These are phyloP conservation scores for Verasper variegatus DNA, from an alignment of 2,113 vertebrate genomes.

Conservation along the genomic window DNA sequence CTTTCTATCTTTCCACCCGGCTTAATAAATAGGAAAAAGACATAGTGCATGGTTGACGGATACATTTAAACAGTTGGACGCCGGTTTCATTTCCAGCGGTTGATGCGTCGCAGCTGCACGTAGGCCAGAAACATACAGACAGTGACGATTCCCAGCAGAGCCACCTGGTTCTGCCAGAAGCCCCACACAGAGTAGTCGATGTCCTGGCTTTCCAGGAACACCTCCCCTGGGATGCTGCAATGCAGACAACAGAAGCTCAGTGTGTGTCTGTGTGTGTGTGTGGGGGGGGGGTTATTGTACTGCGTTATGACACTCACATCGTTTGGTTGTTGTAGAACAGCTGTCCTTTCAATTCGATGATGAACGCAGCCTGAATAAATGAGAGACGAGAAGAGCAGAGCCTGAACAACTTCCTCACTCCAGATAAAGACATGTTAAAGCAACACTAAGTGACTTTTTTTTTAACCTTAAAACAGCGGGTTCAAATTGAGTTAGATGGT, in stretches of 20 bases:
- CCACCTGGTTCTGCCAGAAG: constrained; percentile 86
- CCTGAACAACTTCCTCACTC: not conserved
- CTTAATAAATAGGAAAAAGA: constrained; percentile 28
- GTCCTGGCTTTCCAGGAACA: constrained; percentile 67
- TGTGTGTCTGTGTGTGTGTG: not conserved
- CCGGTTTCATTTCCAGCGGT: constrained; percentile 81
- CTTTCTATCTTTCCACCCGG: not conserved
- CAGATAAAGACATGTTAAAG: constrained; percentile 11
- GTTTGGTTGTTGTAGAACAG: constrained; percentile 59
- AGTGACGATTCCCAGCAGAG: constrained; percentile 77
- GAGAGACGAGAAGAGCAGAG: constrained; percentile 30
- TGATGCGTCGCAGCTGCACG: constrained; percentile 80
- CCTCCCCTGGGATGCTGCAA: constrained; percentile 78
- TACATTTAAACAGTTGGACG: not conserved
- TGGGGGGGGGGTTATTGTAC: not conserved
- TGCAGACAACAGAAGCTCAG: constrained; percentile 26
- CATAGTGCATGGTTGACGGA: not conserved
- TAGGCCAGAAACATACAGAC: constrained; percentile 80
- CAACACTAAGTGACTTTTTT: no score
- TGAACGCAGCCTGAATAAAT: constrained; percentile 75
- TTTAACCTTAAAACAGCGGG: no score
- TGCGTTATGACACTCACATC: constrained; percentile 61
- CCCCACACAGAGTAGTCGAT: constrained; percentile 85
- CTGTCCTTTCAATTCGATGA: constrained; percentile 80
- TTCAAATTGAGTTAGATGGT: no score